Evolutionary conservation across 2,888 invertebrate species (phyloP), one percentile per base, ranked within the genome.

Genomic region (Spicauda simplicius): DNA sequence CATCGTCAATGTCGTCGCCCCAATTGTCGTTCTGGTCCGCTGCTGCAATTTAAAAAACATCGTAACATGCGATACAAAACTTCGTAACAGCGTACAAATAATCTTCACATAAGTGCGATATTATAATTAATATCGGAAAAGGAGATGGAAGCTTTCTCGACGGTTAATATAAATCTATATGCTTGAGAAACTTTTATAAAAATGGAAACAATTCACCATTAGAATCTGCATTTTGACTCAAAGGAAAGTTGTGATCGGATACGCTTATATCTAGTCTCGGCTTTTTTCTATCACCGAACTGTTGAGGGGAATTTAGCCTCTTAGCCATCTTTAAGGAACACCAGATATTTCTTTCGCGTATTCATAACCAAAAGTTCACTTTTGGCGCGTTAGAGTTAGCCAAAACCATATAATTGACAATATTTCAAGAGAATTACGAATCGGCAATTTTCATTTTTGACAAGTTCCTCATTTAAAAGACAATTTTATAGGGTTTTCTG

Each of bases 1-100:
- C 91, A 54, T 93, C 93, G 30, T 93, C 93, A 76, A 86, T 87
- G 52, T 93, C 93, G 69, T 93, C 92, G 12, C 90, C 93, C 93
- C 93, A 93, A 61, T 76, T 84, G 65, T 87, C 82, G 37, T 72
- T 71, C 68, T 76, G 74, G 16, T 78, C 75, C 4, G 70, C 64
- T 68, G 37, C 50, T 50, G 50, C 7, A 50, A 16, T n/a, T n/a
- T 45, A 7, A n/a, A 45, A 45, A 45, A 10, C 41, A 45, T 45
- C n/a, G n/a, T 0, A 45, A 14, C 14, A 45, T 45, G 14, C 37
- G 5, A 14, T 45, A n/a, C 45, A 45, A 45, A 45, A 45, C 6
- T 45, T 3, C n/a, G n/a, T n/a, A n/a, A n/a, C n/a, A 25, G 25
- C 2, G 5, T 5, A 4, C 25, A 25, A 25, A 2, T 4, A 5